Evolutionary conservation across 2,797 vertebrate genomes (phyloP).

Genomic region (Alfaro cultratus): DNA sequence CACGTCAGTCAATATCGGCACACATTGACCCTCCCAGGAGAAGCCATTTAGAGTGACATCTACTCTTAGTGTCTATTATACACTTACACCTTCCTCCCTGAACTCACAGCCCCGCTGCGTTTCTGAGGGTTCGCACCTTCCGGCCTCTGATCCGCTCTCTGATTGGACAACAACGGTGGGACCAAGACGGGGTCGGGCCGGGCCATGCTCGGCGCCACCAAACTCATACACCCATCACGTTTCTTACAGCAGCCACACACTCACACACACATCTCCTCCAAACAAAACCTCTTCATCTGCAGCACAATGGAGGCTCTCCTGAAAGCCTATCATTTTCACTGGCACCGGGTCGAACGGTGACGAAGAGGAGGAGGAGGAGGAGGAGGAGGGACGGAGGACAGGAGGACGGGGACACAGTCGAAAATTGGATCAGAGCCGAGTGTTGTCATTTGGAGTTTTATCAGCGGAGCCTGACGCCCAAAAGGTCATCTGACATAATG

Average conservation of each 20-base stretch:
- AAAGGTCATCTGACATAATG: slow-evolving; percentile 99
- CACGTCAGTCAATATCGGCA: slow-evolving; percentile 63
- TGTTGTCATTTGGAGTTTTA: slow-evolving; percentile 96
- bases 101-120: slow-evolving; percentile 37
- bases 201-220: slow-evolving; percentile 34
- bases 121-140: slow-evolving; percentile 49
- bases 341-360: slow-evolving; percentile 91
- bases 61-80: slow-evolving; percentile 65
- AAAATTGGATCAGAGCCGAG: slow-evolving; percentile 98
- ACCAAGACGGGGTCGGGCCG: slow-evolving; percentile 41
- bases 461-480: slow-evolving; percentile 88
- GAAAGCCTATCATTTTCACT: slow-evolving; percentile 99
- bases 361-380: slow-evolving; percentile 84
- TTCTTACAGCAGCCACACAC: slow-evolving; percentile 25
- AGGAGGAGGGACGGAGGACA: slow-evolving; percentile 66
- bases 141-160: slow-evolving; percentile 62
- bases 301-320: slow-evolving; percentile 95
- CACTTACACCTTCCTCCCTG: slow-evolving; percentile 51
- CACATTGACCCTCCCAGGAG: slow-evolving; percentile 65
- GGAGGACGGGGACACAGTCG: slow-evolving; percentile 85
- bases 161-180: slow-evolving; percentile 68
- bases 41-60: slow-evolving; percentile 72
- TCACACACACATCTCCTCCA: slow-evolving; percentile 50
- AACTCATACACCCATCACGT: slow-evolving; percentile 37
- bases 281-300: slow-evolving; percentile 99